Percentiles rank a stretch among this genome's conserved stretches.
Evolutionary conservation across 2,888 invertebrate genomes (phyloP).

Genomic region (Agonopterix heracliana): DNA sequence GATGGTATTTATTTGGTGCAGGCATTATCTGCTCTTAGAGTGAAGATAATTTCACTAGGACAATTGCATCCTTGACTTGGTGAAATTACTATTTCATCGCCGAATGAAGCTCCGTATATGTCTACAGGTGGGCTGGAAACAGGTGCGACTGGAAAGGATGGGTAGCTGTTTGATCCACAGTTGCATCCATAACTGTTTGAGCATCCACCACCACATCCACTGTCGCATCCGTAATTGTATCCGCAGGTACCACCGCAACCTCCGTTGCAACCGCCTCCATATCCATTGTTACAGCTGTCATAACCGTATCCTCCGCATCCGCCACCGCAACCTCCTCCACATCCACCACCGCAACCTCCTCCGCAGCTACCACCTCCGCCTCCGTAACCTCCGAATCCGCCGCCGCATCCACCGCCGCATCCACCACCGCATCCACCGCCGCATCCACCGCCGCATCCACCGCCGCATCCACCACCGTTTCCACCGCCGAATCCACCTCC

Average conservation of each 20-base stretch:
- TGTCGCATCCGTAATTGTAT: slow-evolving; percentile 3
- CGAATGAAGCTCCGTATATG: background rate
- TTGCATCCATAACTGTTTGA: slow-evolving; percentile 1
- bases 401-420: background rate
- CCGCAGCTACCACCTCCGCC: too few relatives aligned
- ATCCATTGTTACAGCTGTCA: background rate
- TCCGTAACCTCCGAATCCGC: slow-evolving; percentile 2
- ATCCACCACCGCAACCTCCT: slow-evolving; percentile 1
- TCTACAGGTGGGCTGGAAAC: background rate
- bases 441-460: slow-evolving; percentile 1
- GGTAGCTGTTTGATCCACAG: background rate
- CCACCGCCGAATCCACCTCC: slow-evolving; percentile 3
- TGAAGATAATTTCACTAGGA: slow-evolving; percentile 16
- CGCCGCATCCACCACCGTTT: slow-evolving; percentile 9
- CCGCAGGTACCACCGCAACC: slow-evolving; percentile 9
- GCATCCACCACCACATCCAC: background rate
- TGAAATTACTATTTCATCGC: background rate
- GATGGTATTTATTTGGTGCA: background rate
- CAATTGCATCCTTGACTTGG: background rate
- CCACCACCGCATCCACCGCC: background rate
- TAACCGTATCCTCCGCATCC: background rate
- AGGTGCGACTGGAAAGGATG: background rate
- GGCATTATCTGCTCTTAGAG: slow-evolving; percentile 14
- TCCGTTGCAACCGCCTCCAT: background rate
- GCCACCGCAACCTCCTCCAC: slow-evolving; percentile 10